Conservation (phyloP, 2,113 vertebrate genomes). For the Lucifuga dentata region DNA sequence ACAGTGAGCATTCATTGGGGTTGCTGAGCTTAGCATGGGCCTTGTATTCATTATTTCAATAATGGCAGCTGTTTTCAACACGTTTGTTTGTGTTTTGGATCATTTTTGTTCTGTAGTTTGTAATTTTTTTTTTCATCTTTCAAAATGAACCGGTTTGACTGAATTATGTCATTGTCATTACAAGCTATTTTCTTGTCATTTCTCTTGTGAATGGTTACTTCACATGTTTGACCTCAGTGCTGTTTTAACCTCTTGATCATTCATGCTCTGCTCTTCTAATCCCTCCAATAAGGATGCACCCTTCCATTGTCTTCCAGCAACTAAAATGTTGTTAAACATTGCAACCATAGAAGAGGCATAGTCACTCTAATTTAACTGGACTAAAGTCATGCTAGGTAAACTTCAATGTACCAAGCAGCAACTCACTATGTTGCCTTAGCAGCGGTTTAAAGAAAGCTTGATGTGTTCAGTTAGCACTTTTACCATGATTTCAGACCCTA, state of each 20-base stretch:
- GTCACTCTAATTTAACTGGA: constrained; percentile 47
- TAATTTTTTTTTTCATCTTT: constrained; percentile 61
- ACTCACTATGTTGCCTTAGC: constrained; percentile 14
- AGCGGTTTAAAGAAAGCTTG: constrained; percentile 22
- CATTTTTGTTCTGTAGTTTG: constrained; percentile 55
- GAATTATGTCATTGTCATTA: constrained; percentile 75
- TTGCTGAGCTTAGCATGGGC: constrained; percentile 68
- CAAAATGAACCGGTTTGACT: constrained; percentile 79
- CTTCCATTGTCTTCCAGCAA: constrained; percentile 42
- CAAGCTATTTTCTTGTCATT: constrained; percentile 73
- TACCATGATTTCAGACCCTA: constrained; percentile 39
- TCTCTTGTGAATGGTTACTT: constrained; percentile 59
- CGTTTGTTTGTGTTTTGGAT: constrained; percentile 51
- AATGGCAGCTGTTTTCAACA: constrained; percentile 84
- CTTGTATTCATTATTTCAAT: constrained; percentile 81
- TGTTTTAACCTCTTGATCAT: constrained; percentile 35
- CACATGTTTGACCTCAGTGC: constrained; percentile 57
- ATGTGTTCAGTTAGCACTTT: constrained; percentile 14
- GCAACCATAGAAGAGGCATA: constrained; percentile 19
- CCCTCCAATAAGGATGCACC: constrained; percentile 18
- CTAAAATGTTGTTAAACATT: constrained; percentile 42
- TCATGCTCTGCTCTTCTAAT: constrained; percentile 13
- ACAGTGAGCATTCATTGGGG: constrained; percentile 51
- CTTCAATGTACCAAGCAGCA: constrained; percentile 22
- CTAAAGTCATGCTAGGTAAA: constrained; percentile 53